Evolutionary conservation across 2,888 invertebrate species (phyloP), one percentile per base, ranked within the genome.

Genomic region (Pristionchus arcanus): DNA sequence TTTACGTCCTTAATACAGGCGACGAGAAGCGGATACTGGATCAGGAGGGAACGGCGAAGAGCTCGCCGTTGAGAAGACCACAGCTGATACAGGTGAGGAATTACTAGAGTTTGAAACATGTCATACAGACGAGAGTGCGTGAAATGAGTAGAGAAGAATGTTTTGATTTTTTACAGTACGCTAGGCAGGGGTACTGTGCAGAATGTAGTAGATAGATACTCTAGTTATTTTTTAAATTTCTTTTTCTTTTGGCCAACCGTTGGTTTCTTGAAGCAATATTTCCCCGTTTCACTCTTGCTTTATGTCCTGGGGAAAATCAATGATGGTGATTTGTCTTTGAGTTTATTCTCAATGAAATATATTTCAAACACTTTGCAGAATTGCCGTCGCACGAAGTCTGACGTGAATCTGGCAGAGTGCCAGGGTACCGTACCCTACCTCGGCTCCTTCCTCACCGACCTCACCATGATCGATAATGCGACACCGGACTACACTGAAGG

Each of bases 391-490:
- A 94, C 94, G 25, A 95, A 95, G 90, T 94, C 94, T 71, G 95
- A 95, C 90, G 94, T 95, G 81, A 95, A 95, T 90, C 87, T 95
- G 90, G 93, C 93, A 0, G 93, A 93, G 74, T 94, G 92, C 77
- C 94, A 93, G 77, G 91, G 77, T 83, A 93, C 87, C 28, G 87
- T 89, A 2, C 99, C 99, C 25, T 99, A 98, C 95, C 96, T 99
- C 91, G 99, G 99, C 49, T 99, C 98, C 7, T 99, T 99, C 96
- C 96, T 99, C 90, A 99, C 99, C 4, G 99, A 99, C 96, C 97
- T 99, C 92, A 98, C 98, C 1, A 98, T 99, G 98, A 98, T 99
- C 94, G 98, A 99, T 96, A 98, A 98, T 25, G 98, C 98, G 63
- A 94, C 97, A 95, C 97, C 98, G 0, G 98, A 98, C 95, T 97